These are phyloP conservation scores for Meiosimyza decipiens DNA, from an alignment of 2,888 invertebrate species.

Conservation along the genomic window DNA sequence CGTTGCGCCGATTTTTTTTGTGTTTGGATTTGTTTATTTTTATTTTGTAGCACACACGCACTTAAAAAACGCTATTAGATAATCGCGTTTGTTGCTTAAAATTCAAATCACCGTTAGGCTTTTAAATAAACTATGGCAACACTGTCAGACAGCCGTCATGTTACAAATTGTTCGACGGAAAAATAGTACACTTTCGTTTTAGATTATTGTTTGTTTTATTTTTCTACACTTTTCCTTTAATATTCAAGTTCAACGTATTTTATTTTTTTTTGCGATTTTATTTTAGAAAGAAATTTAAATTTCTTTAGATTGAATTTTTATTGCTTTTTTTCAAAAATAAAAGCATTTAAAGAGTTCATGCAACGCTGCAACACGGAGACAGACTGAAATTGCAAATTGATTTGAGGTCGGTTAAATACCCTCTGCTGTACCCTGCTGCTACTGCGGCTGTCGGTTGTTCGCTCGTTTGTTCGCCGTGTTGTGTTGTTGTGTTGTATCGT, in stretches of 20 bases:
- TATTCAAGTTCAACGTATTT: slow-evolving; percentile 18
- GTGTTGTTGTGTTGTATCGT: slow-evolving; percentile 11
- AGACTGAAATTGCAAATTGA: slow-evolving; percentile 68
- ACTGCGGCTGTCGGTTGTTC: slow-evolving; percentile 21
- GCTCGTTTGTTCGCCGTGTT: slow-evolving; percentile 8
- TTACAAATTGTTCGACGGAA: too few relatives aligned
- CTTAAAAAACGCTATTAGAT: slow-evolving; percentile 53
- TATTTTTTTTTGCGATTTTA: not conserved
- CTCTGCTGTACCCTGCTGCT: slow-evolving; percentile 58
- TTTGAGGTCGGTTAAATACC: slow-evolving; percentile 68
- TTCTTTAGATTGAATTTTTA: not conserved
- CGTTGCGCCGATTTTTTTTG: slow-evolving; percentile 16
- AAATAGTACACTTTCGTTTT: too few relatives aligned
- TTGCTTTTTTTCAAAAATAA: slow-evolving; percentile 5
- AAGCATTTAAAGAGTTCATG: slow-evolving; percentile 55
- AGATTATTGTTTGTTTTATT: too few relatives aligned
- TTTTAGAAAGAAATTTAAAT: not conserved
- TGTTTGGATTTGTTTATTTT: slow-evolving; percentile 29
- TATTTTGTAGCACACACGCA: slow-evolving; percentile 57
- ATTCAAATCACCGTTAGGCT: not conserved
- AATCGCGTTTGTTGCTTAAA: slow-evolving; percentile 43
- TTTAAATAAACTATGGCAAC: too few relatives aligned
- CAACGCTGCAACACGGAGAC: slow-evolving; percentile 67
- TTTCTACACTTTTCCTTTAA: not conserved
- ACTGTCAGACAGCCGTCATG: too few relatives aligned